phyloP scores from a whole-genome alignment of 2,797 vertebrate species.

The Bradypus variegatus region DNA sequence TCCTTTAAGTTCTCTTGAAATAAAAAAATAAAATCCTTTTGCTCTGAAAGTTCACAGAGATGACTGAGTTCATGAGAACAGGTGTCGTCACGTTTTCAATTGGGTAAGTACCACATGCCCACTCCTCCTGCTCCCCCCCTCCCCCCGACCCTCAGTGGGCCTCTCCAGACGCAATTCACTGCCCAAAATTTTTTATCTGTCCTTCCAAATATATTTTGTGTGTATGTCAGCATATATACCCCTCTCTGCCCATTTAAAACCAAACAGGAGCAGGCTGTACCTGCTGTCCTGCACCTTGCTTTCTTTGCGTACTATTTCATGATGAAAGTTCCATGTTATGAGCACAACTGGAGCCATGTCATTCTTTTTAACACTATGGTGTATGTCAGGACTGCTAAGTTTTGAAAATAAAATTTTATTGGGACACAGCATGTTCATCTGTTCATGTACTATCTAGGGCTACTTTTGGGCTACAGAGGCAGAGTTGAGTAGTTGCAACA shows the following conservation, averaged over 20 bases:
- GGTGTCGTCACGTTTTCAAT: not conserved
- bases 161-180: not conserved
- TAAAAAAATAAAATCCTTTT: conserved; percentile 23
- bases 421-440: not conserved
- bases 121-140: not conserved
- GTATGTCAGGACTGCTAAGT: not conserved
- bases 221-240: not conserved
- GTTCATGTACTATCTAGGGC: not conserved
- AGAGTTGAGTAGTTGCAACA: not conserved
- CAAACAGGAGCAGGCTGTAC: not conserved
- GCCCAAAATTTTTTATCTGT: not conserved
- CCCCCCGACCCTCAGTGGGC: not conserved
- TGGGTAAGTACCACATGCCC: not conserved
- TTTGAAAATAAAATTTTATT: not conserved
- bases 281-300: not conserved
- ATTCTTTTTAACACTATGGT: not conserved
- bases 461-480: not conserved
- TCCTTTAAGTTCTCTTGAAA: conserved; percentile 1
- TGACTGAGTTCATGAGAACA: not conserved
- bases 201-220: not conserved
- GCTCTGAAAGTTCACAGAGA: conserved; percentile 1
- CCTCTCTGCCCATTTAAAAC: not conserved
- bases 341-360: not conserved
- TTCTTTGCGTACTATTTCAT: not conserved
- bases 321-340: not conserved